Percentiles rank a stretch among this genome's conserved stretches.
Evolutionary conservation across 2,113 vertebrate species (phyloP).

Genomic region (Falcunculus frontatus): DNA sequence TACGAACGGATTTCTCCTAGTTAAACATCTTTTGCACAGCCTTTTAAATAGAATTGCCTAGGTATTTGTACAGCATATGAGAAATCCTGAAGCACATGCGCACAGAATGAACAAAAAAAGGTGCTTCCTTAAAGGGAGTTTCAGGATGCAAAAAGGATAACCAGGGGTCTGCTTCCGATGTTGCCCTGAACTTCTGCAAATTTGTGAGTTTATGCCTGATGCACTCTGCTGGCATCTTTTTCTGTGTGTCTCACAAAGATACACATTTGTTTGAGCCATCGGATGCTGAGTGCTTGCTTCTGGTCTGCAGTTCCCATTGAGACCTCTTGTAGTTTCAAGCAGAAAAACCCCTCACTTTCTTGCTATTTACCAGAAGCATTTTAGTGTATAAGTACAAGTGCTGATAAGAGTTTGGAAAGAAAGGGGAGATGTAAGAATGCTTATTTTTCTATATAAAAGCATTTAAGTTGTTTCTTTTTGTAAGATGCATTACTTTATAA

Average conservation of each 20-base stretch:
- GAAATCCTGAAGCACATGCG: rapidly evolving
- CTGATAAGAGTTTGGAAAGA: neutral
- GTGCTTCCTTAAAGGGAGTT: neutral
- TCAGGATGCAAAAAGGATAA: neutral
- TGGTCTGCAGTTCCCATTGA: neutral
- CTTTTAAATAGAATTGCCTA: neutral
- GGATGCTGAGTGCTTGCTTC: neutral
- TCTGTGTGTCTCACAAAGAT: neutral
- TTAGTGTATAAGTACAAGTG: neutral
- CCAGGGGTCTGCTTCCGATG: neutral
- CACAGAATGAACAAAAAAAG: neutral
- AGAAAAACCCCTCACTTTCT: neutral
- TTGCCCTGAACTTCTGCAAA: neutral
- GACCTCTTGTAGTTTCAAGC: neutral
- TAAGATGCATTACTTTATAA: neutral
- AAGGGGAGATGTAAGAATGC: neutral
- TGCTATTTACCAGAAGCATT: neutral
- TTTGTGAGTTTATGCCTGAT: neutral
- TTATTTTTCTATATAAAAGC: neutral
- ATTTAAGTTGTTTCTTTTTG: neutral
- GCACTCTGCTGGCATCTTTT: rapidly evolving
- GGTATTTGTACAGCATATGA: rapidly evolving
- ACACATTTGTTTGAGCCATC: rapidly evolving
- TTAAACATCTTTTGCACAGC: neutral
- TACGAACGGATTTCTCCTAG: neutral